Percentiles rank a stretch among this genome's conserved stretches.
Evolutionary conservation across 2,797 vertebrate species (phyloP).

Genomic region (Tangara arthus): DNA sequence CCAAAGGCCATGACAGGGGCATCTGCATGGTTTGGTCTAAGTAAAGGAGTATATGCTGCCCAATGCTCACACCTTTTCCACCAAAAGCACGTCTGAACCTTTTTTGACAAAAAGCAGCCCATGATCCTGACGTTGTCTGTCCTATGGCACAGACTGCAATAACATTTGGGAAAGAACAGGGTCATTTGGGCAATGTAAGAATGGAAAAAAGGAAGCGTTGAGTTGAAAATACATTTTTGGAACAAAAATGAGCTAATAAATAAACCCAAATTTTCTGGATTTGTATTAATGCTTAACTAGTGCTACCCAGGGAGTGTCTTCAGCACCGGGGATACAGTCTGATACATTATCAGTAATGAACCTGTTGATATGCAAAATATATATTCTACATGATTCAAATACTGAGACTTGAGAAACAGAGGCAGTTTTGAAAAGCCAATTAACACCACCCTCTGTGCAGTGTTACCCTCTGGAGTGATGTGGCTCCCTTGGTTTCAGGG

Average conservation of each 20-base stretch:
- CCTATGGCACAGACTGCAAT: neutral
- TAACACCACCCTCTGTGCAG: neutral
- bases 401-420: neutral
- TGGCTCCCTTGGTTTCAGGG: accelerated
- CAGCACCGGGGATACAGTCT: neutral
- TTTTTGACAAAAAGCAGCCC: neutral
- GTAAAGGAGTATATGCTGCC: neutral
- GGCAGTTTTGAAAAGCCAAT: neutral
- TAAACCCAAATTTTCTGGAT: neutral
- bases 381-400: neutral
- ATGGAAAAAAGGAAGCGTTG: neutral
- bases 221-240: neutral
- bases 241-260: neutral
- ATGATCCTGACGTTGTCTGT: neutral
- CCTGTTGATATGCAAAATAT: neutral
- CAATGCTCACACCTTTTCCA: neutral
- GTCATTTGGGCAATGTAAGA: neutral
- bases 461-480: accelerated
- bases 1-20: neutral
- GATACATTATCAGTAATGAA: neutral
- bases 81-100: neutral
- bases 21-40: neutral
- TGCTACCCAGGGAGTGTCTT: neutral
- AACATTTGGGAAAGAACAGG: neutral
- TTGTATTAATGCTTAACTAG: neutral